Evolutionary conservation across 1,140 invertebrate species (phyloP).

Genomic region (Drosophila kepulauana): DNA sequence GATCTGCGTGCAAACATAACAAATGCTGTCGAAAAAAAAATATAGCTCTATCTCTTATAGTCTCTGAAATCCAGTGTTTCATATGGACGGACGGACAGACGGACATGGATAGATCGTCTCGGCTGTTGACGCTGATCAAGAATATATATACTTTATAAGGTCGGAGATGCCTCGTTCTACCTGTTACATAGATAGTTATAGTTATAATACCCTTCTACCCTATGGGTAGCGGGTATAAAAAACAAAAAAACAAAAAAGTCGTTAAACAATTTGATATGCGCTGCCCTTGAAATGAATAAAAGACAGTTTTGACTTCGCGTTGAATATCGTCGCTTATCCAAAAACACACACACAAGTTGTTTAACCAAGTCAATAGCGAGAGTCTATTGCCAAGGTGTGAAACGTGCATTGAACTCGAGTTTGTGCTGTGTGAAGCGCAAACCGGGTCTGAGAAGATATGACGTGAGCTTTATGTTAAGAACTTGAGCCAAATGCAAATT

Average conservation of each 20-base stretch:
- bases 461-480: conserved; percentile 53
- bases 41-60: no score
- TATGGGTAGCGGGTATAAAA: background rate
- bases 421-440: conserved; percentile 27
- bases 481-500: conserved; percentile 71
- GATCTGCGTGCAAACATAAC: no score
- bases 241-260: conserved; percentile 43
- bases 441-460: conserved; percentile 47
- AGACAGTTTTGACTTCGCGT: conserved; percentile 10
- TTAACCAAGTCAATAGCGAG: background rate
- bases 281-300: conserved; percentile 67
- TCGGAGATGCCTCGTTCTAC: no score
- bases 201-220: no score
- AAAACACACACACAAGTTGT: conserved; percentile 5
- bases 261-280: conserved; percentile 77
- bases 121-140: no score
- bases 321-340: background rate
- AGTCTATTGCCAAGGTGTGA: background rate
- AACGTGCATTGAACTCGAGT: conserved; percentile 25
- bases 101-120: no score
- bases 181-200: no score
- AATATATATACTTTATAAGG: no score
- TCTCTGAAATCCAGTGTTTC: no score
- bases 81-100: conserved; percentile 2
- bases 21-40: no score